Percentiles rank a stretch among this genome's conserved stretches.
phyloP scores from a whole-genome alignment of 2,797 vertebrate genomes.

The Dermochelys coriacea region DNA sequence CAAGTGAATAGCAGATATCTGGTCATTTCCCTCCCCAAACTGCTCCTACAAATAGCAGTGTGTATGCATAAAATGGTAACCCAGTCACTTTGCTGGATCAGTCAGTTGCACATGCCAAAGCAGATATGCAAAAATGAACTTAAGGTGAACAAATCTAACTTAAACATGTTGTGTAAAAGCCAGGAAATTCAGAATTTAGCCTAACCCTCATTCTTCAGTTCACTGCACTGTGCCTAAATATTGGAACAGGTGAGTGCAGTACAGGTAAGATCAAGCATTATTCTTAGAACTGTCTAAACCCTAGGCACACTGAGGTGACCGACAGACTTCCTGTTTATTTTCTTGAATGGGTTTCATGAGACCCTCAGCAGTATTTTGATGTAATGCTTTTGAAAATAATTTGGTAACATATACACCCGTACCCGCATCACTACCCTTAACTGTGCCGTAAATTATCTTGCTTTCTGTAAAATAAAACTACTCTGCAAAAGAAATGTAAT shows the following conservation, averaged over 20 bases:
- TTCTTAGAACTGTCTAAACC: conserved; percentile 15
- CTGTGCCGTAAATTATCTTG: conserved; percentile 50
- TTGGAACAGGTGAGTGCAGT: background rate
- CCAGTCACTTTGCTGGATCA: background rate
- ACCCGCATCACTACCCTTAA: conserved; percentile 32
- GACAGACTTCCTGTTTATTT: conserved; percentile 50
- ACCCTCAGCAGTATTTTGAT: conserved; percentile 33
- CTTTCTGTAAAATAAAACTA: conserved; percentile 58
- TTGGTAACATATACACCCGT: conserved; percentile 55
- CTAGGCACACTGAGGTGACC: background rate
- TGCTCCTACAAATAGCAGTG: background rate
- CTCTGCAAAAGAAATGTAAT: conserved; percentile 28
- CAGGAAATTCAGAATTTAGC: background rate
- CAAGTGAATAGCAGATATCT: background rate
- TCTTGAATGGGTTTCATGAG: conserved; percentile 48
- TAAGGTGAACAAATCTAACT: background rate
- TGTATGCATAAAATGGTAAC: background rate
- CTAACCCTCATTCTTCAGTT: conserved; percentile 5
- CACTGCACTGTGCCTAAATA: background rate
- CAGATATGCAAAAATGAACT: background rate
- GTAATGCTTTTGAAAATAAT: conserved; percentile 21
- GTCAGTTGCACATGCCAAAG: background rate
- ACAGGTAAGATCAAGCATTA: conserved; percentile 10
- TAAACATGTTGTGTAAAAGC: background rate
- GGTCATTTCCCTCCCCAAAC: background rate